Evolutionary conservation across 2,797 vertebrate species (phyloP).

Genomic region (Uromys caudimaculatus): DNA sequence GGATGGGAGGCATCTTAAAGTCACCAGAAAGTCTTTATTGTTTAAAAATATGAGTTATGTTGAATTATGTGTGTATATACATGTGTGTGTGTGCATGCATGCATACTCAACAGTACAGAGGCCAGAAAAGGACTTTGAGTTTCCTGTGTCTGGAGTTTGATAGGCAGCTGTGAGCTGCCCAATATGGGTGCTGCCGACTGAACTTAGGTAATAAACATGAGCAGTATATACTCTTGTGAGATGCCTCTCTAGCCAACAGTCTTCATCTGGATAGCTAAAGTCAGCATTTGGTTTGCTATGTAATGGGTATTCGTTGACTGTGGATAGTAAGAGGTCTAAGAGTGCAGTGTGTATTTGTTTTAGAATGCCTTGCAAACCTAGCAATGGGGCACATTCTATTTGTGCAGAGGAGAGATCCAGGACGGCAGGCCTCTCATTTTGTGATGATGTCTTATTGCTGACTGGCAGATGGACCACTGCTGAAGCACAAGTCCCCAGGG

Average conservation of each 20-base stretch:
- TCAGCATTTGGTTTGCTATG: not conserved
- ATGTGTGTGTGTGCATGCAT: fast-evolving
- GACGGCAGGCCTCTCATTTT: not conserved
- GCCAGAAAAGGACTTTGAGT: not conserved
- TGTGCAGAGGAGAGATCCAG: not conserved
- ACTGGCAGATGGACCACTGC: not conserved
- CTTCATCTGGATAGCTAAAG: not conserved
- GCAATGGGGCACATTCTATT: not conserved
- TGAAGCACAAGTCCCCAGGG: not conserved
- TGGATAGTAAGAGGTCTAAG: not conserved
- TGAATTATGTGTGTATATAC: not conserved
- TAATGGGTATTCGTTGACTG: not conserved
- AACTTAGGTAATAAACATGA: not conserved
- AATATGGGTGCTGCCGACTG: not conserved
- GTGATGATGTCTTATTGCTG: not conserved
- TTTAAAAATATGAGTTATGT: not conserved
- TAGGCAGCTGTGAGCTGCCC: not conserved
- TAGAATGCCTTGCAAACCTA: not conserved
- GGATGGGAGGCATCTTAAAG: not conserved
- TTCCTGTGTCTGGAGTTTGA: not conserved
- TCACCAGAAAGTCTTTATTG: not conserved
- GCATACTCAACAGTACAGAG: not conserved
- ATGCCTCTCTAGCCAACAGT: no score
- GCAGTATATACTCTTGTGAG: not conserved
- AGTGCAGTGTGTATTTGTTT: fast-evolving